phyloP scores from a whole-genome alignment of 1,140 invertebrate genomes.

The Ceratina australensis region DNA sequence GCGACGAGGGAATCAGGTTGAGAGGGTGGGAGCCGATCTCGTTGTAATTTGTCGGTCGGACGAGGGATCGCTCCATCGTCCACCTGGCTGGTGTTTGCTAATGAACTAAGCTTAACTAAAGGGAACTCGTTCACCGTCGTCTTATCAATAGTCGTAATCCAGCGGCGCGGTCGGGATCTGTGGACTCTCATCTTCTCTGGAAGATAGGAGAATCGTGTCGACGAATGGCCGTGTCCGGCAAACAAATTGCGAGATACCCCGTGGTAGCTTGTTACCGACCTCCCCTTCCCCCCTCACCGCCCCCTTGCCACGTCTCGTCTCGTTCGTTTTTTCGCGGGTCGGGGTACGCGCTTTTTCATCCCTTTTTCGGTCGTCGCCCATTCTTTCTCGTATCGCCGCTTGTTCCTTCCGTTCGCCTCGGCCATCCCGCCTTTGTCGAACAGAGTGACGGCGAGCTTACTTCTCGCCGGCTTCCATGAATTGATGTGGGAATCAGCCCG shows the following conservation, averaged over 20 bases:
- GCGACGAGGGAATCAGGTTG: neutral
- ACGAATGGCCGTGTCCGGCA: constrained; percentile 77
- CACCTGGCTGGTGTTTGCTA: constrained; percentile 66
- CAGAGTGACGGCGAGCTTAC: constrained; percentile 22
- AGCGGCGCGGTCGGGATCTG: constrained; percentile 36
- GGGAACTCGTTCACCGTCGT: constrained; percentile 64
- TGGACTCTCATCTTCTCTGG: constrained; percentile 72
- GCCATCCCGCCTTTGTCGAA: constrained; percentile 18
- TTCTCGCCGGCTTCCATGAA: constrained; percentile 1
- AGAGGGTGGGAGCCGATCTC: constrained; percentile 48
- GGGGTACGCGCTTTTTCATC: constrained; percentile 32
- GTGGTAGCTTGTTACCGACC: constrained; percentile 67
- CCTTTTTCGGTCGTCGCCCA: constrained; percentile 36
- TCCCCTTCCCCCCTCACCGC: neutral
- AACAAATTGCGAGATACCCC: constrained; percentile 78
- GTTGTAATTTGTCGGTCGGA: constrained; percentile 69
- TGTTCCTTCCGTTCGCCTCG: constrained; percentile 6
- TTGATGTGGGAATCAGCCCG: constrained; percentile 52
- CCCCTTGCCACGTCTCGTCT: neutral
- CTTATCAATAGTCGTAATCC: constrained; percentile 69
- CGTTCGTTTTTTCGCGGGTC: constrained; percentile 15
- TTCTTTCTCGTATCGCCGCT: constrained; percentile 41
- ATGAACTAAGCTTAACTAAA: constrained; percentile 72
- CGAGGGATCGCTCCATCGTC: constrained; percentile 59
- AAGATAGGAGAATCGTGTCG: constrained; percentile 77